These are phyloP conservation scores for Microplitis deprimator DNA, from an alignment of 2,888 invertebrate genomes.

Conservation along the genomic window DNA sequence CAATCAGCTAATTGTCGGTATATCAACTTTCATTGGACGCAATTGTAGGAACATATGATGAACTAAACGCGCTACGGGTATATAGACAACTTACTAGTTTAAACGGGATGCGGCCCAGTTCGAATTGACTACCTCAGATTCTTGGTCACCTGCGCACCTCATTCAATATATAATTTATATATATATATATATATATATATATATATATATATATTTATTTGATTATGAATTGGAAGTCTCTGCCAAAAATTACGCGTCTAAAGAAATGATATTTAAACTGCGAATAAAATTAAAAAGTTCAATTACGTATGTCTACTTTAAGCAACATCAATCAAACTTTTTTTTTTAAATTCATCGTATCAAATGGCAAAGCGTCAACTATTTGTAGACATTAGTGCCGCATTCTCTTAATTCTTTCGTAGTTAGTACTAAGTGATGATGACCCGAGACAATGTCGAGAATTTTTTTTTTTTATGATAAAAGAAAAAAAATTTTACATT, in stretches of 20 bases:
- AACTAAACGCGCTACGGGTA: constrained; percentile 58
- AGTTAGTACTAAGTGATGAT: not conserved
- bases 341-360: constrained; percentile 17
- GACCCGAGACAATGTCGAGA: not conserved
- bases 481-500: not conserved
- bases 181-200: too few relatives aligned
- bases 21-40: constrained; percentile 68
- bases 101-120: constrained; percentile 62
- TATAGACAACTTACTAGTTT: constrained; percentile 57
- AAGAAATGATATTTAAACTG: not conserved
- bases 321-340: not conserved
- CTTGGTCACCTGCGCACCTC: constrained; percentile 30
- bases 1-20: constrained; percentile 66
- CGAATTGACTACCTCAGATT: constrained; percentile 34
- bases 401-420: constrained; percentile 43
- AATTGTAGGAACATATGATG: constrained; percentile 60
- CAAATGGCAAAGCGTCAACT: constrained; percentile 49
- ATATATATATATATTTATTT: too few relatives aligned
- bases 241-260: constrained; percentile 31
- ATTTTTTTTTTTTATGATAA: not conserved
- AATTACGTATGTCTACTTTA: not conserved
- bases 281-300: constrained; percentile 1
- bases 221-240: too few relatives aligned
- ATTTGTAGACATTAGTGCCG: constrained; percentile 49
- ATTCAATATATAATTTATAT: not conserved